Base-by-base conservation (phyloP, 2,113 vertebrate genomes). In the Perognathus longimembris region DNA sequence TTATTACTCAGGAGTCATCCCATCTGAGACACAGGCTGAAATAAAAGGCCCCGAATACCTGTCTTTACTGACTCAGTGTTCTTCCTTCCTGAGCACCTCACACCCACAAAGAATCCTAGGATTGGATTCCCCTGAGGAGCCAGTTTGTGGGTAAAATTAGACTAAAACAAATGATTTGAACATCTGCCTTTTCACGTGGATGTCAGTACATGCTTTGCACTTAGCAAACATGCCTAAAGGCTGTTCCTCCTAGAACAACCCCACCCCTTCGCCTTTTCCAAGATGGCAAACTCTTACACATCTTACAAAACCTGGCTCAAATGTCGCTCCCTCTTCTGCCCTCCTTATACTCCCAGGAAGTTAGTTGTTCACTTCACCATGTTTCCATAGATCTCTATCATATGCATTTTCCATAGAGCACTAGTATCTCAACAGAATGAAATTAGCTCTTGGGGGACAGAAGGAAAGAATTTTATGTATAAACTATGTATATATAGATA, bases 1-100 rank as follows among this genome's bases (percentile, higher is more conserved):
- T 96, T 92, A 96, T 95, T 92, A 89, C 94, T 78, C 76, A 32
- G 40, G 93, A 88, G 90, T 63, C 80, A 89, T 77, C 80, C 90
- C 85, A 94, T 87, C 93, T 32, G 84, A 94, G 92, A 89, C 89
- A 30, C 5, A 84, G 80, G 64, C 89, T 92, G 87, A 92, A 94
- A 91, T 89, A 30, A 93, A 96, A 94, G 93, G 57, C 45, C 54
- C 79, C 83, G 84, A 83, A 86, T 70, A 88, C 2, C 93, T 76
- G 11, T 71, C 71, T 95, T 93, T 94, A 95, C 59, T 77, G 70
- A 81, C 71, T 90, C 82, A 45, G 2, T 32, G 20, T 85, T 85
- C 67, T 77, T 84, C 57, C 34, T 69, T 70, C 45, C 32, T 28
- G 0, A 70, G 66, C 45, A 18, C 21, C 30, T 7, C 14, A 4